Evolutionary conservation across 2,888 invertebrate species (phyloP).

Genomic region (Drosophila affinis): DNA sequence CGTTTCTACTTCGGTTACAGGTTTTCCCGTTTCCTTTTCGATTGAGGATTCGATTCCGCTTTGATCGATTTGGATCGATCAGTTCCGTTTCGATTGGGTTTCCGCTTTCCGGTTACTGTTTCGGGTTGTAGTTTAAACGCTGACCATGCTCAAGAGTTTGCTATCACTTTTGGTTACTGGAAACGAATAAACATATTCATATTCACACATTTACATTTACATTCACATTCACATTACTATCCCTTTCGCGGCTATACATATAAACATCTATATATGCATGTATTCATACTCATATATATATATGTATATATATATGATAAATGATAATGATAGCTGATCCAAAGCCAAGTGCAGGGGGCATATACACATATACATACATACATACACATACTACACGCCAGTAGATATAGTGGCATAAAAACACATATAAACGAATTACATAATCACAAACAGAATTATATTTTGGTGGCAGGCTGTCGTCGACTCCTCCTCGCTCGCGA

Average conservation of each 20-base stretch:
- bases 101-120: neutral
- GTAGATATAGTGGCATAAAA: conserved; percentile 42
- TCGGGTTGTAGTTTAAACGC: conserved; percentile 60
- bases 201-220: neutral
- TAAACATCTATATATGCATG: conserved; percentile 10
- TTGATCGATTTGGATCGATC: no score
- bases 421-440: conserved; percentile 47
- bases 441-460: conserved; percentile 59
- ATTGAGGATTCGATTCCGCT: no score
- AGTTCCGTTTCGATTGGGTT: no score
- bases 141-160: conserved; percentile 69
- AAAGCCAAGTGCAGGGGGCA: conserved; percentile 32
- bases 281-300: neutral
- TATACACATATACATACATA: neutral
- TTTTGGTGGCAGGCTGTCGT: conserved; percentile 73
- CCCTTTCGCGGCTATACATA: conserved; percentile 2
- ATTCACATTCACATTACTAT: conserved; percentile 3
- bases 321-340: conserved; percentile 6
- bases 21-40: conserved; percentile 6
- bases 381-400: conserved; percentile 13
- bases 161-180: conserved; percentile 62
- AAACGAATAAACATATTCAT: conserved; percentile 13
- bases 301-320: neutral
- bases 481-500: conserved; percentile 16
- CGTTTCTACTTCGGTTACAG: neutral